Base-by-base conservation (phyloP, 2,797 vertebrate species). In the Sebastes trivittatus region DNA sequence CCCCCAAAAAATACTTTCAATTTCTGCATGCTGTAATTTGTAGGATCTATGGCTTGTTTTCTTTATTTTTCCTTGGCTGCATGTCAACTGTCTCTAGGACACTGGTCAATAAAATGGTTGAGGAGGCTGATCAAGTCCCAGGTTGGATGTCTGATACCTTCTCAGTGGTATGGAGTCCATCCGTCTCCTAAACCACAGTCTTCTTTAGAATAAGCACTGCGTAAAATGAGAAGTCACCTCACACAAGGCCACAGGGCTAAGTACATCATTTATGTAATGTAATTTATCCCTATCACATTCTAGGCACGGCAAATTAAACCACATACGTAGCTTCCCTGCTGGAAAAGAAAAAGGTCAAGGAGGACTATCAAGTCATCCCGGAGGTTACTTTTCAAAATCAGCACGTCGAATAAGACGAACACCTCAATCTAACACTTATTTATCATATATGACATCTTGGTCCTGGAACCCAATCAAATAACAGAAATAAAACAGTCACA, bases 181-280 rank as follows among this genome's bases (percentile, higher is more conserved):
- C 82, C 75, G 3, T 84, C 83, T 82, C 70, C 77, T 20, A 79
- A 87, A 89, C 91, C 87, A 81, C 84, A 82, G 72, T 81, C 81
- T 83, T 83, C 85, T 91, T 89, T 77, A 76, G 62, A 66, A 84
- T 84, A 76, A 81, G 78, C 84, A 59, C 55, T 42, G 76, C 7
- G 88, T 92, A 92, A 93, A 87, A 90, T 52, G 85, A 93, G 89
- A 91, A 88, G 87, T 89, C 87, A 92, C 83, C 84, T 87, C 72
- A 84, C 90, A 91, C 90, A 85, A 88, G 87, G 90, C 88, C 89
- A 88, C 71, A 11, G 81, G 82, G 87, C 84, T 80, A 87, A 91
- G 88, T 83, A 93, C 89, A 89, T 91, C 81, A 85, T 88, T 93
- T 86, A 82, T 69, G 66, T 86, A 75, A 91, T 86, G 88, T 89